Evolutionary conservation across 2,113 vertebrate genomes (phyloP).

Genomic region (Oenanthe melanoleuca): DNA sequence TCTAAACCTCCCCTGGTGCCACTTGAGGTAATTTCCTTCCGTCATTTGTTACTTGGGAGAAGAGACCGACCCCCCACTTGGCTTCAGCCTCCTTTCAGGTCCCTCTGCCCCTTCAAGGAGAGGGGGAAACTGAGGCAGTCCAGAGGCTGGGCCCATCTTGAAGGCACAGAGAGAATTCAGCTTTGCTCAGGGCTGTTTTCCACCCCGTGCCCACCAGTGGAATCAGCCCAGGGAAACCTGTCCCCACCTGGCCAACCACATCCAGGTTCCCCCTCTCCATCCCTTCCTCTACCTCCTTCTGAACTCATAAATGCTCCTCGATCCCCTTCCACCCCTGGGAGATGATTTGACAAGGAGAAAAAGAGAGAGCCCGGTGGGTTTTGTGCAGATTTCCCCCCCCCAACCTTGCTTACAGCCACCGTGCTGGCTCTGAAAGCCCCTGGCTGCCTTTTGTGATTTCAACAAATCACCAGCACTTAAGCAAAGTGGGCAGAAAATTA

Average conservation of each 20-base stretch:
- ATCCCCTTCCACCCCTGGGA: background rate
- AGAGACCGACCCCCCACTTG: accelerated
- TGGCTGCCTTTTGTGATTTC: constrained; percentile 68
- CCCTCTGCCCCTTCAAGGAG: background rate
- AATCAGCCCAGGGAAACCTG: background rate
- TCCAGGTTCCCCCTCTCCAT: background rate
- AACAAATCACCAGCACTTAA: constrained; percentile 72
- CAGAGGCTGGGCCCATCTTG: background rate
- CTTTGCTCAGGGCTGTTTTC: background rate
- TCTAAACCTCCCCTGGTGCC: background rate
- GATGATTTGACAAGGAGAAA: background rate
- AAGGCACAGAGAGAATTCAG: background rate
- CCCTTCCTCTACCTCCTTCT: background rate
- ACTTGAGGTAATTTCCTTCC: background rate
- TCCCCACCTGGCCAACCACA: background rate
- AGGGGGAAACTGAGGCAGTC: background rate
- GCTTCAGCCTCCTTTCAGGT: background rate
- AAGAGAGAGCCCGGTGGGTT: background rate
- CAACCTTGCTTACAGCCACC: background rate
- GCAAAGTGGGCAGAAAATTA: constrained; percentile 73
- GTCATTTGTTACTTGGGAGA: background rate
- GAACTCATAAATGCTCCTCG: background rate
- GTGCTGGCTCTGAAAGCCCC: constrained; percentile 25
- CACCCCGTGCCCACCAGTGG: background rate
- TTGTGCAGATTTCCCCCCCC: background rate